Evolutionary conservation across 2,888 invertebrate species (phyloP), one percentile per base, ranked within the genome.

Genomic region (Oxycera nigricornis): DNA sequence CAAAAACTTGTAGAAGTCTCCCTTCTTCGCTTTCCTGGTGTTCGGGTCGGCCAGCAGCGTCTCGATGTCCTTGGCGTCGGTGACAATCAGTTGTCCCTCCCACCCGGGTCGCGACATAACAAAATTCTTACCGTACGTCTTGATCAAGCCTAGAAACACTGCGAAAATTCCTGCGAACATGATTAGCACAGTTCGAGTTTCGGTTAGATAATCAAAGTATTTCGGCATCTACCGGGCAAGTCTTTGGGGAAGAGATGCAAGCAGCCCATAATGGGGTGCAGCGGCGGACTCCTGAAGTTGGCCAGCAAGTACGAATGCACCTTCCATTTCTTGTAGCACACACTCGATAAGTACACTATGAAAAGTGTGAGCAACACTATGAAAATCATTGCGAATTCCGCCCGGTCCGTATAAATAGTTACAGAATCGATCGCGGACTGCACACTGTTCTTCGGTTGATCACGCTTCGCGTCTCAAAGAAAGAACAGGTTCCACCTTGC

Each of bases 11-110:
- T 73, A 73, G 39, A 22, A 41, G 24, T 11, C 17, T 2, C 61
- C 62, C 24, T 73, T 73, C 26, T 35, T 73, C 11, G 73, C 73
- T 20, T 30, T 46, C 55, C 67, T 73, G 20, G 73, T 55, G 41
- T 73, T 73, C 9, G 65, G 39, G 30, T 73, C 55, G 22, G 65
- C 3, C 26, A 73, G 24, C 4, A 73, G 7, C 11, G 35, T 6
- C 20, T 73, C 65, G n/a, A 73, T 20, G 39, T 65, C 73, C n/a
- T 73, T 73, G 1, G 26, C 50, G 55, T 73, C 65, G 2, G 73
- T 31, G 3, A 73, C 17, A 6, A 55, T 24, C 1, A 73, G 20
- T 17, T 9, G 22, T 7, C n/a, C 39, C 4, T 52, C 55, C 9
- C 28, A 61, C 20, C 65, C n/a, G 6, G 52, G 55, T 35, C 65